phyloP scores from a whole-genome alignment of 2,113 vertebrate genomes.

The Pseudopodoces humilis region DNA sequence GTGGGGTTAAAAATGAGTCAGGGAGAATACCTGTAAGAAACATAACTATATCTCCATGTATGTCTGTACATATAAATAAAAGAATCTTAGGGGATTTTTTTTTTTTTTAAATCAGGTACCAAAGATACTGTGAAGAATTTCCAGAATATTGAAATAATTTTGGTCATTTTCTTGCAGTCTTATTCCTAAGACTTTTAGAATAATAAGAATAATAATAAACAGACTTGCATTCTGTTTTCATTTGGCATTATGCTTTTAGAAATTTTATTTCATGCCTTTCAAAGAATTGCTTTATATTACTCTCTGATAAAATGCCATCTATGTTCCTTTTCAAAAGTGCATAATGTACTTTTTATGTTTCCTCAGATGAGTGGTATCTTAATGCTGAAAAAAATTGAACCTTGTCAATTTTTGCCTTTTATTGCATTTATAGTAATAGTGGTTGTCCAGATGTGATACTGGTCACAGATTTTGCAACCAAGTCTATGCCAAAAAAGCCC shows the following conservation, averaged over 20 bases:
- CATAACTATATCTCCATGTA: neutral
- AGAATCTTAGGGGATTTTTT: neutral
- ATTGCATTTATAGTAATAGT: neutral
- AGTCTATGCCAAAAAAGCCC: accelerated
- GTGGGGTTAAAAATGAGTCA: neutral
- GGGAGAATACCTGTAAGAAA: neutral
- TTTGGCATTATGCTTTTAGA: neutral
- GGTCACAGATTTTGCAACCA: neutral
- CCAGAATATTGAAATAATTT: neutral
- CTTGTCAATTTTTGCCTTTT: neutral
- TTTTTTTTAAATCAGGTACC: neutral
- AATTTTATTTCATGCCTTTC: neutral
- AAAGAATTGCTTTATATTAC: neutral
- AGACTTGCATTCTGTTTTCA: neutral
- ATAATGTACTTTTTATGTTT: neutral
- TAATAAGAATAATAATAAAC: too few species aligned
- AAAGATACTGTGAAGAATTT: neutral
- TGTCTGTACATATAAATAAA: neutral
- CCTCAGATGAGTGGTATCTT: neutral
- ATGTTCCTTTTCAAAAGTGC: neutral
- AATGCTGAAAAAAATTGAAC: neutral
- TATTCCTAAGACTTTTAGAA: neutral
- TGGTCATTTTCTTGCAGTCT: neutral
- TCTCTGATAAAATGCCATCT: neutral
- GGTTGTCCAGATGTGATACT: neutral